A percentile compares a stretch with the other conserved stretches of the same genome.
Conservation (phyloP, 1,140 invertebrate genomes). For the Paracyclopina nana region DNA sequence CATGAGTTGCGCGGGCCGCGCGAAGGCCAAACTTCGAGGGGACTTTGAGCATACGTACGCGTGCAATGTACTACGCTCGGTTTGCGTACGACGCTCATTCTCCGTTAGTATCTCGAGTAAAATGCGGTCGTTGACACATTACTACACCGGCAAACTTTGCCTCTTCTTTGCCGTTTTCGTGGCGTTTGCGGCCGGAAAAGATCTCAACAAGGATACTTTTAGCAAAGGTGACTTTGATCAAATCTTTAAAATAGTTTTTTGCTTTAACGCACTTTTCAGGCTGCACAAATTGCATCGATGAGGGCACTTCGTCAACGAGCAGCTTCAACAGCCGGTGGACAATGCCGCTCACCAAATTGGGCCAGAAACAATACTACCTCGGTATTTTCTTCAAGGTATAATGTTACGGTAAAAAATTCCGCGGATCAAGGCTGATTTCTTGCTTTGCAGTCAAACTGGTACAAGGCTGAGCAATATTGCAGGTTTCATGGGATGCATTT, state of each 20-base stretch:
- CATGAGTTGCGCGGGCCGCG: no score
- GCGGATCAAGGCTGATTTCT: not conserved
- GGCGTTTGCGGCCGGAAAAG: no score
- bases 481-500: conserved; percentile 22
- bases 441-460: conserved; percentile 21
- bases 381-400: conserved; percentile 76
- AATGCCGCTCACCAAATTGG: conserved; percentile 63
- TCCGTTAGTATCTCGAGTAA: not conserved
- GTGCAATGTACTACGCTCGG: no score
- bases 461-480: conserved; percentile 21
- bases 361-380: conserved; percentile 65
- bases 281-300: conserved; percentile 5
- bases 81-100: no score
- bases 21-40: no score
- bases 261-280: not conserved
- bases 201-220: not conserved
- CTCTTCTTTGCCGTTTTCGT: not conserved
- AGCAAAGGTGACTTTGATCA: not conserved
- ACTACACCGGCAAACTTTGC: not conserved
- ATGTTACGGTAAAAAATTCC: not conserved
- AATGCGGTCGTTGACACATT: not conserved
- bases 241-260: not conserved
- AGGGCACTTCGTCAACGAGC: conserved; percentile 21
- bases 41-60: no score
- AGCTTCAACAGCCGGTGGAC: conserved; percentile 63